Conservation (phyloP, 2,888 invertebrate genomes). For the Physocephala rufipes region DNA sequence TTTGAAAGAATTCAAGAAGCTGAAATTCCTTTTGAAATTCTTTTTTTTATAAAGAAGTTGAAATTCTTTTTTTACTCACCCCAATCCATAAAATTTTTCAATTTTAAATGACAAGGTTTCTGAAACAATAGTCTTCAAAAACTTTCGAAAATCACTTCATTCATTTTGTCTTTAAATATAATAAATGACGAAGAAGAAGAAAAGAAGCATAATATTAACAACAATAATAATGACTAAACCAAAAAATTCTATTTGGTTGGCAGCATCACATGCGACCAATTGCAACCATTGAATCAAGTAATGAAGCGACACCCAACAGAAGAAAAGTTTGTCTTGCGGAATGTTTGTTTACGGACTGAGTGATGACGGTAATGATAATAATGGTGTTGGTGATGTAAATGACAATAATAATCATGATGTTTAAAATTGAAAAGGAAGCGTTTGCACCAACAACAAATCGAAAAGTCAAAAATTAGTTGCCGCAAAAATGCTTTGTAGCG, state of each 20-base stretch:
- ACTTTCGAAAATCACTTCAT: constrained; percentile 62
- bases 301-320: constrained; percentile 19
- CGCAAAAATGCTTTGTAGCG: too few relatives aligned
- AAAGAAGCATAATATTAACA: constrained; percentile 39
- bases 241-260: constrained; percentile 36
- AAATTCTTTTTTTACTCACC: constrained; percentile 8
- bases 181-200: constrained; percentile 46
- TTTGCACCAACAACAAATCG: neutral
- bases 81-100: neutral
- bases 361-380: neutral
- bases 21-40: too few relatives aligned
- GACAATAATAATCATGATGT: neutral
- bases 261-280: constrained; percentile 37
- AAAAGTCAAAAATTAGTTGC: constrained; percentile 7
- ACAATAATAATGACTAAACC: constrained; percentile 13
- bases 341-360: constrained; percentile 1
- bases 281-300: constrained; percentile 24
- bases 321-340: constrained; percentile 33
- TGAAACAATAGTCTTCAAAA: constrained; percentile 43
- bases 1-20: too few relatives aligned
- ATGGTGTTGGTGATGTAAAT: neutral
- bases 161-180: constrained; percentile 61
- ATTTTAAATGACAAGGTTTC: constrained; percentile 24
- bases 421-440: neutral
- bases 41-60: too few relatives aligned